Evolutionary conservation across 1,140 invertebrate genomes (phyloP), one percentile per base, ranked within the genome.

Genomic region (Nephila pilipes): DNA sequence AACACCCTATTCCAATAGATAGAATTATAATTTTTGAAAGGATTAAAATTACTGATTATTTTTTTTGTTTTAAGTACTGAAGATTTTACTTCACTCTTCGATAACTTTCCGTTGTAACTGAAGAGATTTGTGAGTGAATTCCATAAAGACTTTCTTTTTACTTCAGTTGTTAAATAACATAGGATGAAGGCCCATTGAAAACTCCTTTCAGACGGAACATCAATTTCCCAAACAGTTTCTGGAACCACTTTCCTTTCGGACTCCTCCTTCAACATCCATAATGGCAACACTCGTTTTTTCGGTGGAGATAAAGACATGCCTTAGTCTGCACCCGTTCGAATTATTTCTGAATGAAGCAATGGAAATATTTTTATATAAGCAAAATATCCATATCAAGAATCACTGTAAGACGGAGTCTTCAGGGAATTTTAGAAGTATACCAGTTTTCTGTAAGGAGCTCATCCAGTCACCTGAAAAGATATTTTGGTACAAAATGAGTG

Each of bases 171-270:
- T 29, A 88, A 88, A 16, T 88, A 88, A 69, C 60, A 46, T 12
- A 88, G 20, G 12, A 16, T 20, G 14, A 88, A 12, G 16, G 63
- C 36, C 87, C 87, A 69, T 3, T 18, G 10, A 20, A 88, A 54
- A 20, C 55, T 85, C 0, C 60, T 85, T 16, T 60, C 22, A 36
- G 20, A n/a, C 6, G 87, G 60, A n/a, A 36, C 32, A 29, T 54
- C 63, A n/a, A 88, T 75, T n/a, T 88, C 38, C 58, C 58, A 88
- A n/a, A 88, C 87, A 36, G 32, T 63, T 46, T 88, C 5, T 46
- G 36, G 60, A 20, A 25, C 38, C 25, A 22, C 16, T 69, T 38
- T 20, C 18, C 12, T 88, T 58, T 55, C 54, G 22, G 54, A 58
- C 18, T 55, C 54, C 3, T n/a, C 12, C n/a, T 29, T 32, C 1